Conservation (phyloP, 2,888 invertebrate genomes). For the Eupithecia subfuscata region DNA sequence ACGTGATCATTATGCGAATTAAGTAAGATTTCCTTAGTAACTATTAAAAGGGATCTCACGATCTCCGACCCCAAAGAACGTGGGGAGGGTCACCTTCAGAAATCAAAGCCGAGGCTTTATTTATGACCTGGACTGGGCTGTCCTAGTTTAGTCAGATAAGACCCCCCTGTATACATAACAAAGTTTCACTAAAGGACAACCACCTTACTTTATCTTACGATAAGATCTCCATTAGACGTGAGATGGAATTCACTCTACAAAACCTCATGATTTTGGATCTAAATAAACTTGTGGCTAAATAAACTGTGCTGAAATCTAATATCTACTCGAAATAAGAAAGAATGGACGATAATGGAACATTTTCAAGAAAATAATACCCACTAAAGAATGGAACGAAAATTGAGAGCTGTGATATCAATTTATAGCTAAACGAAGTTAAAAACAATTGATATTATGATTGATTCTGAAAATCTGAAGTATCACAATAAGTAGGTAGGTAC, state of each 20-base stretch:
- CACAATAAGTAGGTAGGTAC: background rate
- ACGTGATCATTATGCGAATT: constrained; percentile 75
- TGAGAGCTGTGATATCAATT: constrained; percentile 12
- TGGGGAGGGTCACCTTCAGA: constrained; percentile 74
- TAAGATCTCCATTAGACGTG: constrained; percentile 80
- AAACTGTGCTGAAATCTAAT: constrained; percentile 58
- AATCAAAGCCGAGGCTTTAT: constrained; percentile 79
- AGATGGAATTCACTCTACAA: constrained; percentile 71
- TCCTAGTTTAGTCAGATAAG: constrained; percentile 72
- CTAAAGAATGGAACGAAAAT: constrained; percentile 2
- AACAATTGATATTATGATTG: constrained; percentile 1
- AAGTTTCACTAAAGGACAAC: constrained; percentile 73
- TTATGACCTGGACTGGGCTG: constrained; percentile 75
- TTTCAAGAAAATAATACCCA: constrained; percentile 17
- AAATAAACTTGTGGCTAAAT: constrained; percentile 55
- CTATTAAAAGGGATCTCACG: constrained; percentile 76
- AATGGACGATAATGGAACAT: constrained; percentile 38
- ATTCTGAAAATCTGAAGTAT: constrained; percentile 24
- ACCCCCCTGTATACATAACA: constrained; percentile 72
- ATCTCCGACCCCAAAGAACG: constrained; percentile 66
- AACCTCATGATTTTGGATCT: constrained; percentile 51
- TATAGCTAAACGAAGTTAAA: constrained; percentile 4
- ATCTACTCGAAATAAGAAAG: constrained; percentile 18
- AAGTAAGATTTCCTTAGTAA: constrained; percentile 72
- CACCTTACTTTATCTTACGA: constrained; percentile 76